phyloP scores from a whole-genome alignment of 1,140 invertebrate genomes.

The Monomorium pharaonis region DNA sequence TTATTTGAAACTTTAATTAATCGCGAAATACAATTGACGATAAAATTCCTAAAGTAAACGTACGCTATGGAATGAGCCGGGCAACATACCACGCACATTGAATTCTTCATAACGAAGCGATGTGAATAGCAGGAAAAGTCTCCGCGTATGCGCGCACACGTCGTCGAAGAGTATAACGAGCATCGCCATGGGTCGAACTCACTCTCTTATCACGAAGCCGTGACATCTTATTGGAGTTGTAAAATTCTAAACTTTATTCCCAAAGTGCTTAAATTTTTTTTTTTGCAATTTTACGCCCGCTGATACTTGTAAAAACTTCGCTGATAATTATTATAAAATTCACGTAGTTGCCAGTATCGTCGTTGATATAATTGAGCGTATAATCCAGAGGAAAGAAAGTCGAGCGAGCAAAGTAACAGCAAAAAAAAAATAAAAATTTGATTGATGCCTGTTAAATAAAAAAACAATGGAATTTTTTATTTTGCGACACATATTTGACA shows the following conservation, averaged over 20 bases:
- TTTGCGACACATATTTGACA: not conserved
- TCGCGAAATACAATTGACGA: not conserved
- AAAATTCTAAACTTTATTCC: constrained; percentile 62
- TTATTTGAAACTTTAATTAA: not conserved
- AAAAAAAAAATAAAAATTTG: not conserved
- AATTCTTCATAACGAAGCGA: constrained; percentile 42
- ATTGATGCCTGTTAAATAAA: not conserved
- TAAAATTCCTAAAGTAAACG: constrained; percentile 15
- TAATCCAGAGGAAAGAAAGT: too few species aligned
- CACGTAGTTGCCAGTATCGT: not conserved
- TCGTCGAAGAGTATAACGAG: constrained; percentile 51
- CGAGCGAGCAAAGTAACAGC: too few species aligned
- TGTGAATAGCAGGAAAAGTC: constrained; percentile 58
- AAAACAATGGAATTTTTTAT: not conserved
- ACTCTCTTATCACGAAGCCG: constrained; percentile 24
- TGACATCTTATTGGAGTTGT: constrained; percentile 66
- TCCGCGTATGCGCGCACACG: constrained; percentile 39
- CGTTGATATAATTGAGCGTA: not conserved
- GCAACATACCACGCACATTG: not conserved
- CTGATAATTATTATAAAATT: constrained; percentile 48
- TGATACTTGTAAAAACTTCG: constrained; percentile 45
- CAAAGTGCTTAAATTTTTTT: constrained; percentile 39
- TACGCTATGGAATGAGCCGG: not conserved
- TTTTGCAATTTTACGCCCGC: constrained; percentile 44
- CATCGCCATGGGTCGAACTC: constrained; percentile 51